Evolutionary conservation across 2,797 vertebrate genomes (phyloP), one percentile per base, ranked within the genome.

Genomic region (Crenuchus spilurus): DNA sequence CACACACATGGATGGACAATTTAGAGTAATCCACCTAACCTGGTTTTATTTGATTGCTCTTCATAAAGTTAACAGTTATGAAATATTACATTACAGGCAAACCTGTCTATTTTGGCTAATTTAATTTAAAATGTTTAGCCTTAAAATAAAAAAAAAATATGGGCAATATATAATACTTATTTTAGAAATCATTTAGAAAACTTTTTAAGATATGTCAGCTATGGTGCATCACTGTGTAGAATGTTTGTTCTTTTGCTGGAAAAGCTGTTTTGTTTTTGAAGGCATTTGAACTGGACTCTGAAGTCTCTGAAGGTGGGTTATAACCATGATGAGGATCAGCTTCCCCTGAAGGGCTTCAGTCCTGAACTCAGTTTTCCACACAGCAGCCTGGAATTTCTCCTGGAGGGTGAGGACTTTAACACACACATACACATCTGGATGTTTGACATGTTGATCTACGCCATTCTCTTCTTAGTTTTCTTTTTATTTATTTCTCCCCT

Each of bases 231-330:
- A n/a, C n/a, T n/a, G n/a, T n/a, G n/a, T 64, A 5, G 8, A 33
- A 44, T 58, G 0, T 37, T n/a, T 2, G 13, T 44, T 73, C 28
- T 33, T 9, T 46, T 31, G n/a, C 61, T 69, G 20, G 48, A 31
- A 11, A 13, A 7, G n/a, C 9, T 37, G 28, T 75, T 13, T 52
- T 63, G 67, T 2, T 37, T 78, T 75, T 58, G 6, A 84, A 99
- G 98, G 85, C 96, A 98, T 85, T 88, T 99, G 84, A 96, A 96
- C 84, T 98, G 97, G 97, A 98, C 95, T 6, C 86, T 99, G 79
- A 99, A 99, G 87, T 92, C 94, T 77, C 83, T 99, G 66, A 94
- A 94, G 77, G 89, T 98, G 58, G 82, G 88, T 1, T 96, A 96
- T 44, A 88, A 89, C 72, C 91, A 91, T 20, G 96, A 96, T 20